These are phyloP conservation scores for Oxygymnocypris stewartii DNA, from an alignment of 2,113 vertebrate genomes.

Conservation along the genomic window DNA sequence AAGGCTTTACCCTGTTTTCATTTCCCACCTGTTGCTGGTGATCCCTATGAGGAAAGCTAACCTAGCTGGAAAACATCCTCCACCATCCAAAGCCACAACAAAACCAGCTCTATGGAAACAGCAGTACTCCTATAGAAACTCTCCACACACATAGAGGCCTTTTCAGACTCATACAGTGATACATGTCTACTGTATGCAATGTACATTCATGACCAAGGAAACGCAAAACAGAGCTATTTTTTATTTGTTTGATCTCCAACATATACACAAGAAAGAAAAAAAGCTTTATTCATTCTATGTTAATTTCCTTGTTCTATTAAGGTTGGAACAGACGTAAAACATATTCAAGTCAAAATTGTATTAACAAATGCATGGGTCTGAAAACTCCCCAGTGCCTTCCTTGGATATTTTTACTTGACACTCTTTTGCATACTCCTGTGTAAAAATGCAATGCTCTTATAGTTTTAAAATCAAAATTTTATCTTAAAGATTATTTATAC, in stretches of 20 bases:
- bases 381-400: not conserved
- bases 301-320: not conserved
- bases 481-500: not conserved
- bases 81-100: constrained; percentile 45
- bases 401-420: not conserved
- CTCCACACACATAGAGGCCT: constrained; percentile 19
- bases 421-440: not conserved
- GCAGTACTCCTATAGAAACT: constrained; percentile 44
- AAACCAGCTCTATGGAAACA: constrained; percentile 55
- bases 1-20: constrained; percentile 16
- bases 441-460: not conserved
- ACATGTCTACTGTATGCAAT: not conserved
- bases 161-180: constrained; percentile 3
- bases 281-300: not conserved
- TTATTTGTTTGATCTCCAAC: not conserved
- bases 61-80: constrained; percentile 25
- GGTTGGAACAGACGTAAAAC: not conserved
- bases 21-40: constrained; percentile 31
- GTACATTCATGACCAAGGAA: not conserved
- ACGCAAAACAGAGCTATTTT: not conserved
- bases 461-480: not conserved
- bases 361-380: not conserved
- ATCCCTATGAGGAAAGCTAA: constrained; percentile 42
- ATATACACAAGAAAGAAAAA: not conserved
- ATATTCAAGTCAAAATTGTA: not conserved